Evolutionary conservation across 2,797 vertebrate species (phyloP).

Genomic region (Poliocrania exsul): DNA sequence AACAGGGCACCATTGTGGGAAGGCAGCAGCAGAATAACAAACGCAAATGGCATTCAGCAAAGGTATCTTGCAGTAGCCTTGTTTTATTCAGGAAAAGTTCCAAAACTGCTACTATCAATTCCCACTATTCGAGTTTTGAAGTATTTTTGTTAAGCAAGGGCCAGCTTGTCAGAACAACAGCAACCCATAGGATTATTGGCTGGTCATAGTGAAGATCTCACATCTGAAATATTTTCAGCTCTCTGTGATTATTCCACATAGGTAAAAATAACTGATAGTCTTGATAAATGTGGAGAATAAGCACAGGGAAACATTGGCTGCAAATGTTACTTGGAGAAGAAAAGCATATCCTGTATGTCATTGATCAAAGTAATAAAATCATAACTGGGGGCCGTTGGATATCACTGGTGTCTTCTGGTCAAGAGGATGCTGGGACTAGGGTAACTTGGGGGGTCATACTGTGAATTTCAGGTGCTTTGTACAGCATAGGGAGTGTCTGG

Average conservation of each 20-base stretch:
- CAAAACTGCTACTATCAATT: background rate
- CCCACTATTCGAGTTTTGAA: background rate
- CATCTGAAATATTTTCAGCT: slow-evolving; percentile 33
- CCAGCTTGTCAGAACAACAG: background rate
- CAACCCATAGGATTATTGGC: background rate
- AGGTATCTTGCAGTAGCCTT: background rate
- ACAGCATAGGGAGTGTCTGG: background rate
- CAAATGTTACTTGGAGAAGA: background rate
- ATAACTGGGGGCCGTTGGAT: background rate
- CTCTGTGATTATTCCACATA: slow-evolving; percentile 17
- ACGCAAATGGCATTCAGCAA: background rate
- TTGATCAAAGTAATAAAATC: background rate
- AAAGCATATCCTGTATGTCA: background rate
- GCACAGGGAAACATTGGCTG: background rate
- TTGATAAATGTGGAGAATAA: background rate
- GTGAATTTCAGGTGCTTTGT: background rate
- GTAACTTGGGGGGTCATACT: background rate
- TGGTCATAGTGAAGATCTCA: background rate
- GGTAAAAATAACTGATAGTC: slow-evolving; percentile 1
- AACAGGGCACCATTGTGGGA: background rate
- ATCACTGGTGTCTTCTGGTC: background rate
- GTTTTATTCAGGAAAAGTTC: background rate
- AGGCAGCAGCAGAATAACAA: background rate
- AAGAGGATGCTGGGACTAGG: background rate
- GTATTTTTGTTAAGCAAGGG: background rate